A percentile compares a stretch with the other conserved stretches of the same genome.
These are phyloP conservation scores for Pygmarrhopalites habei DNA, from an alignment of 1,140 invertebrate species.

Conservation along the genomic window DNA sequence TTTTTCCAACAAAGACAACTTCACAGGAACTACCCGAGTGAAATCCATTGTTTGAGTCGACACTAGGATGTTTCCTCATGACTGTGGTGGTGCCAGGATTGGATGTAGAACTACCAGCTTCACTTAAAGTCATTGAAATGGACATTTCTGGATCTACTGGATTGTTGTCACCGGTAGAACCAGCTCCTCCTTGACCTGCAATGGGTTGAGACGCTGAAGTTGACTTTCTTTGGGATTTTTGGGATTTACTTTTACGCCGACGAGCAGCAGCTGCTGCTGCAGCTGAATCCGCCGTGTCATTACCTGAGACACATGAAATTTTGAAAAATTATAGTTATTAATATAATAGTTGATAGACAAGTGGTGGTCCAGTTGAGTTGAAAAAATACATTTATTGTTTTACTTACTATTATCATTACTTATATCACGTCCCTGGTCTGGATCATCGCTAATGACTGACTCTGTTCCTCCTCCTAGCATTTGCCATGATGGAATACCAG, in stretches of 20 bases:
- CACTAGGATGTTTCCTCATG: conserved; percentile 29
- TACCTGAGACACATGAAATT: too few relatives aligned
- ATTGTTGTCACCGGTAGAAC: background rate
- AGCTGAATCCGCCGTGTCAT: conserved; percentile 18
- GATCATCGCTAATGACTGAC: too few relatives aligned
- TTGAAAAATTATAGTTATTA: too few relatives aligned
- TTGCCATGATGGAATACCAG: conserved; percentile 39
- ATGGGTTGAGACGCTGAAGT: too few relatives aligned
- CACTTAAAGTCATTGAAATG: background rate
- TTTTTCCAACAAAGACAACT: conserved; percentile 35
- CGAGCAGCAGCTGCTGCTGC: conserved; percentile 14
- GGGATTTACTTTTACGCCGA: conserved; percentile 6
- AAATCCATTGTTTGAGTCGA: conserved; percentile 36
- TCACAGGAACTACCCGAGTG: conserved; percentile 37
- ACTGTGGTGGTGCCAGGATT: background rate
- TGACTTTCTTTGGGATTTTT: conserved; percentile 4
- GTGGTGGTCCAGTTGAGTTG: too few relatives aligned
- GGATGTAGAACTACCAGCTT: background rate
- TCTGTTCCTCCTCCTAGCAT: conserved; percentile 17
- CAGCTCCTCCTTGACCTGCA: background rate
- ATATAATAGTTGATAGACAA: too few relatives aligned
- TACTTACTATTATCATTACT: too few relatives aligned
- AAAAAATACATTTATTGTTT: too few relatives aligned
- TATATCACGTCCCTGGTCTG: too few relatives aligned
- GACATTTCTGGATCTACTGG: background rate